phyloP scores from a whole-genome alignment of 37 sponge, comb jelly and placozoan genomes.

The Cliona cf. orientalis region DNA sequence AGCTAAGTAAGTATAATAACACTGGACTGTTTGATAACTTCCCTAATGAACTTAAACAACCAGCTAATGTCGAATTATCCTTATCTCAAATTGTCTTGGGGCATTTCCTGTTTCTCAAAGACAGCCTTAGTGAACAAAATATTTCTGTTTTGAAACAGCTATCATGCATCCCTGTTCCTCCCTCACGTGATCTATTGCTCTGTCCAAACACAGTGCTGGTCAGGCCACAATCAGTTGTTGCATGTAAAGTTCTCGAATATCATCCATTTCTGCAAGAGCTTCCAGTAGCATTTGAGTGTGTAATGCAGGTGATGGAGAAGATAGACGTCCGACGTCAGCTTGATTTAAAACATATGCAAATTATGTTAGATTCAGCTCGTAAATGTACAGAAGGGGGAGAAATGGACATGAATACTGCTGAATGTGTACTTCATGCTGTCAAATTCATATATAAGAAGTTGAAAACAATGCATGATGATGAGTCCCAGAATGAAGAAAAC shows the following conservation, averaged over 20 bases:
- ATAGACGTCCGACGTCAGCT: constrained; percentile 15
- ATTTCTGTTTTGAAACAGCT: neutral
- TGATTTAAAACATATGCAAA: neutral
- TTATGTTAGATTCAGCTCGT: neutral
- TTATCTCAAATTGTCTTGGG: neutral
- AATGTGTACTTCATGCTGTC: neutral
- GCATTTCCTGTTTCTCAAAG: constrained; percentile 5
- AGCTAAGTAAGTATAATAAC: constrained; percentile 3
- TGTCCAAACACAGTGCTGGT: constrained; percentile 31
- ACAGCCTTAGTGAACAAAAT: neutral
- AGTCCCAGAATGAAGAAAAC: too few species aligned
- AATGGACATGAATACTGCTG: neutral
- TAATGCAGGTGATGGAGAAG: neutral
- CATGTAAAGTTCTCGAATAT: neutral
- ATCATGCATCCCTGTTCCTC: constrained; percentile 51
- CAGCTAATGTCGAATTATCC: neutral
- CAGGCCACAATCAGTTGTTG: constrained; percentile 42
- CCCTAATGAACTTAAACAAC: neutral
- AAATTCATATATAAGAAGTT: neutral
- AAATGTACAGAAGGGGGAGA: neutral
- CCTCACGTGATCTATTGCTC: neutral
- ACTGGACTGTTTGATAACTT: constrained; percentile 31
- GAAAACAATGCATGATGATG: too few species aligned
- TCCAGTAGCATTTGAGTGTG: neutral
- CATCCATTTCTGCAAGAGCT: constrained; percentile 48